Evolutionary conservation across 2,113 vertebrate species (phyloP), one percentile per base, ranked within the genome.

Genomic region (Phocoena phocoena): DNA sequence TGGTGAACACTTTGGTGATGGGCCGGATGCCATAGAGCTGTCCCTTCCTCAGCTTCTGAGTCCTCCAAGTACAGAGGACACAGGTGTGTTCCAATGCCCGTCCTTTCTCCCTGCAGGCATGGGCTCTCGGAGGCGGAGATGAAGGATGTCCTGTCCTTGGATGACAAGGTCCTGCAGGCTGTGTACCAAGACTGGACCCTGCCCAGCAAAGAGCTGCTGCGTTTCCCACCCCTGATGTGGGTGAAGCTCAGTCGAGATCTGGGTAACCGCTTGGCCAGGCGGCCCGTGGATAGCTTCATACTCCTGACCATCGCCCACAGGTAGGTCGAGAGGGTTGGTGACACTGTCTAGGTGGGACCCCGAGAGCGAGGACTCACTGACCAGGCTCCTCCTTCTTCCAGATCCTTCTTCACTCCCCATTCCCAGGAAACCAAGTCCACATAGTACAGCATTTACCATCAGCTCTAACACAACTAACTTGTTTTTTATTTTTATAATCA

Each of bases 51-150:
- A 13, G 28, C 13, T 38, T 38, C 79, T 5, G 25, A 0, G 7
- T 53, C 58, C 47, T 76, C 31, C 4, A 21, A 41, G 8, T 14
- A 2, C 33, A 76, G 8, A 33, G 84, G 31, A 33, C 73, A 41
- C 58, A 41, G 60, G 11, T 1, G 31, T 65, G 28, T 9, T 3
- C 25, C 55, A 3, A 14, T 5, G 1, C 3, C 2, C 0, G 1
- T 18, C 15, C 26, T 41, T 18, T 41, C 62, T 38, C 7, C 36
- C 41, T 11, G 0, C 98, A 99, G 99, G 98, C 97, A 98, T 0
- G 99, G 99, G 4, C 97, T 99, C 58, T 98, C 99, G 17, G 99
- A 99, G 88, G 98, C 88, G 0, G 99, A 99, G 81, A 96, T 99
- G 85, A 98, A 98, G 87, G 99, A 99, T 17, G 25, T 99, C 63